Evolutionary conservation across 2,888 invertebrate species (phyloP).

Genomic region (Leptopilina syphax): DNA sequence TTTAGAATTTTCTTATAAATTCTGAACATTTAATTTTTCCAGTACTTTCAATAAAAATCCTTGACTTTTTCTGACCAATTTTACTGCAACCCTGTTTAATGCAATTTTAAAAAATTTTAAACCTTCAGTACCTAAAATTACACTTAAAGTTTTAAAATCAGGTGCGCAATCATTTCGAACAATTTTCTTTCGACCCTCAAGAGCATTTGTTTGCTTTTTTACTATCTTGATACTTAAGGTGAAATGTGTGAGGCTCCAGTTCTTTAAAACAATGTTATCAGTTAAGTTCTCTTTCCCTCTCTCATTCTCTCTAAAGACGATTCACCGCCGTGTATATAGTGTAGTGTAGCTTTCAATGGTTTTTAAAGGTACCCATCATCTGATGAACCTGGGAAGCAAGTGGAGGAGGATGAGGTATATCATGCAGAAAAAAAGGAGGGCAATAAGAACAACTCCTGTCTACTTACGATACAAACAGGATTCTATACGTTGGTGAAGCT

Average conservation of each 20-base stretch:
- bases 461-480: slow-evolving; percentile 36
- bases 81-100: no score
- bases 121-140: no score
- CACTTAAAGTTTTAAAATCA: no score
- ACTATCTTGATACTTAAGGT: background rate
- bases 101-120: no score
- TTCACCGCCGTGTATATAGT: background rate
- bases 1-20: no score
- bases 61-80: no score
- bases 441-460: slow-evolving; percentile 29
- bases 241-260: background rate
- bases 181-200: no score
- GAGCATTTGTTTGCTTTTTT: background rate
- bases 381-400: background rate
- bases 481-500: slow-evolving; percentile 12
- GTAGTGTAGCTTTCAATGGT: background rate
- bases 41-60: no score
- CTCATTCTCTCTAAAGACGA: background rate
- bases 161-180: no score
- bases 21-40: no score
- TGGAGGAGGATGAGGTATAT: background rate
- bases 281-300: background rate
- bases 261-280: slow-evolving; percentile 14
- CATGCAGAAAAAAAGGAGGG: slow-evolving; percentile 4
- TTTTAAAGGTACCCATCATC: slow-evolving; percentile 21